phyloP scores from a whole-genome alignment of 2,797 vertebrate genomes.

The Phalloptychus januarius region DNA sequence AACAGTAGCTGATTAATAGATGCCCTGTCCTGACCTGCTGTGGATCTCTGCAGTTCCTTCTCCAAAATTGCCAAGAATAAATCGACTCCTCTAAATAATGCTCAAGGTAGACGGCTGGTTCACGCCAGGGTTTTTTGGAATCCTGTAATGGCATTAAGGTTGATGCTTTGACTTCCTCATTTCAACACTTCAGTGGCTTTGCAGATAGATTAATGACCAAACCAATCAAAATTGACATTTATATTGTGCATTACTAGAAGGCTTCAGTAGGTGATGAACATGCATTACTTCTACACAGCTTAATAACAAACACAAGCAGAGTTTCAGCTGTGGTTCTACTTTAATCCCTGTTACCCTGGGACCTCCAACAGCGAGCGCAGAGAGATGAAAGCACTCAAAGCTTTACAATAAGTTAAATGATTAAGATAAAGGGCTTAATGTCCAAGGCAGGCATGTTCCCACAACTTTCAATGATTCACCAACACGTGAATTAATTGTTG shows the following conservation, averaged over 20 bases:
- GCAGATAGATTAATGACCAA: constrained; percentile 46
- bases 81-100: neutral
- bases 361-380: neutral
- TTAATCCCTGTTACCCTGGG: neutral
- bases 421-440: constrained; percentile 35
- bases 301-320: constrained; percentile 5
- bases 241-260: constrained; percentile 24
- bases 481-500: constrained; percentile 48
- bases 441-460: constrained; percentile 36
- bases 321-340: constrained; percentile 14
- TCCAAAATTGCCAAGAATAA: neutral
- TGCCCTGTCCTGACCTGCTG: neutral
- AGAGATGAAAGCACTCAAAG: constrained; percentile 8
- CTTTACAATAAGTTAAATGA: constrained; percentile 46
- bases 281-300: constrained; percentile 10
- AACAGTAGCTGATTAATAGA: neutral
- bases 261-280: constrained; percentile 18
- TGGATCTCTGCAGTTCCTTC: neutral
- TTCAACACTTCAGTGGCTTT: constrained; percentile 36
- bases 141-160: constrained; percentile 23
- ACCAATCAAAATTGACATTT: constrained; percentile 40
- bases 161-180: constrained; percentile 5
- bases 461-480: constrained; percentile 22
- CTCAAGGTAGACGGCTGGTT: neutral
- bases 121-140: constrained; percentile 17